Evolutionary conservation across 2,113 vertebrate genomes (phyloP).

Genomic region (Ahaetulla prasina): DNA sequence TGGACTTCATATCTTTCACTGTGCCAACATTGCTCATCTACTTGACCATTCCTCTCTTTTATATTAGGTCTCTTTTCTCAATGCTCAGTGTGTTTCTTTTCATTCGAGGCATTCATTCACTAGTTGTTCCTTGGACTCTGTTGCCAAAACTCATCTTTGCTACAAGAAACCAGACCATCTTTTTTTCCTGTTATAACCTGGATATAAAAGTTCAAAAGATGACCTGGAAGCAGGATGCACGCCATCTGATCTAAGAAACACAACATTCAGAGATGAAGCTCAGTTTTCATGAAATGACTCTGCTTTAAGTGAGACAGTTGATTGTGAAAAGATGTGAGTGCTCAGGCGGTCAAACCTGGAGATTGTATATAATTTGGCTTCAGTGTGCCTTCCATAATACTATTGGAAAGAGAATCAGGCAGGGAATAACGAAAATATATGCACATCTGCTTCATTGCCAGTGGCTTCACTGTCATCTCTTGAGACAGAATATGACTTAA

Average conservation of each 20-base stretch:
- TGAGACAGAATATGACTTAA: neutral
- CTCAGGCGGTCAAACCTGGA: neutral
- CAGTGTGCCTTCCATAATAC: neutral
- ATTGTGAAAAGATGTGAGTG: neutral
- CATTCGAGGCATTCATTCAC: neutral
- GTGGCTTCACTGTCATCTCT: neutral
- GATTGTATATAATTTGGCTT: neutral
- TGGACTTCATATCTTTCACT: neutral
- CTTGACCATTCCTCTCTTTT: neutral
- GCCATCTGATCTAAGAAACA: neutral
- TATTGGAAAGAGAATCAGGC: neutral
- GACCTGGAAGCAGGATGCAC: neutral
- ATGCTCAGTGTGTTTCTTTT: neutral
- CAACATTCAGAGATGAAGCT: neutral
- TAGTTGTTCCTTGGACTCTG: neutral
- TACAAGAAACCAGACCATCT: neutral
- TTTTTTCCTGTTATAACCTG: neutral
- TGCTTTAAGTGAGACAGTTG: neutral
- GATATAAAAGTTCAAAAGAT: neutral
- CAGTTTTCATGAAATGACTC: neutral
- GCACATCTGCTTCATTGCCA: neutral
- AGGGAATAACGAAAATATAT: neutral
- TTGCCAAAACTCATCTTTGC: neutral
- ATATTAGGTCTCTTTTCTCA: neutral
- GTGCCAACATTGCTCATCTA: neutral